Base-by-base conservation (phyloP, 2,797 vertebrate genomes). In the Agapornis canus region DNA sequence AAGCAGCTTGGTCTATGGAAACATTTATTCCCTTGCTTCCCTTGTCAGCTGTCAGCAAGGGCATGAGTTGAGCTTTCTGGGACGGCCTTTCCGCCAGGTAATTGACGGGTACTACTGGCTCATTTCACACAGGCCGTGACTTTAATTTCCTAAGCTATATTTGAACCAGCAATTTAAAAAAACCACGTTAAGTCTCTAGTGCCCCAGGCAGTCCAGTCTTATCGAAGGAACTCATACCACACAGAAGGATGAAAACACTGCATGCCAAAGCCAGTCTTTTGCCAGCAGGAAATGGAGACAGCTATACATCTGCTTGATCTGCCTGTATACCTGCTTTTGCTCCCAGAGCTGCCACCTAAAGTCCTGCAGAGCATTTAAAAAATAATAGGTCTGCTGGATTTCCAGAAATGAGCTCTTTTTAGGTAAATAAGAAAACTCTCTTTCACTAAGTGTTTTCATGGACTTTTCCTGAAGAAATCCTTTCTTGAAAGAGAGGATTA, bases 171-270 rank as follows among this genome's bases (percentile, higher is more conserved):
- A 84, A 72, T 94, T 92, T 77, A 64, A 60, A 93, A 92, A 85
- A 10, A 90, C 54, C 22, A 39, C 43, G 51, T 76, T 35, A 60
- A 80, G 31, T 52, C 60, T 57, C 31, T 64, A 63, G 54, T 80
- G 88, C 68, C 73, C 39, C 35, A 32, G 60, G 83, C 71, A 72
- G 32, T 68, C 57, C n/a, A 32, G 26, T 52, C 20, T 68, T 5
- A 2, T 63, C 0, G 0, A 39, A 48, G 25, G 47, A 69, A 49
- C 42, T 52, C 4, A 0, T 18, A 60, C 18, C 0, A 0, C 26
- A 19, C 26, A 65, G 66, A 32, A 49, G 25, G 37, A 65, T 66
- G 69, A 72, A 66, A 85, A 61, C 8, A 2, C 12, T 25, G 18
- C 23, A 11, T 47, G 35, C 42, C 45, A 61, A 70, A 71, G 37